Evolutionary conservation across 2,113 vertebrate genomes (phyloP).

Genomic region (Cinclus cinclus): DNA sequence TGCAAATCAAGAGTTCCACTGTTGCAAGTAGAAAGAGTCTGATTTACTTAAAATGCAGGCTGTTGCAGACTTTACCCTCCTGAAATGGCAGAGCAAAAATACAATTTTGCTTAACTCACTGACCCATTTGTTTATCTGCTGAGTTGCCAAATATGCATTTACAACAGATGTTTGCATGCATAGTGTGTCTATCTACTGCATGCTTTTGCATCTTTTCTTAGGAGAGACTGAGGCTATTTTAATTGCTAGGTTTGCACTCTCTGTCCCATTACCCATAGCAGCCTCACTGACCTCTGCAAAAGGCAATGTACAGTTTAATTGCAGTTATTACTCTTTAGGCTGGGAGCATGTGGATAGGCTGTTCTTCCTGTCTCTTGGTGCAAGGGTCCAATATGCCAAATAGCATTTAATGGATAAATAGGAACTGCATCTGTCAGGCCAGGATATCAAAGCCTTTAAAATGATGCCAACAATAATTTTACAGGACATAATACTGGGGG

Average conservation of each 20-base stretch:
- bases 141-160: neutral
- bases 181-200: neutral
- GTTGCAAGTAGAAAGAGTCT: neutral
- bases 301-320: neutral
- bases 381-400: neutral
- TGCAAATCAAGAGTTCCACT: neutral
- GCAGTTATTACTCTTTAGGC: neutral
- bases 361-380: neutral
- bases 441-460: neutral
- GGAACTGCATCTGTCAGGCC: neutral
- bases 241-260: neutral
- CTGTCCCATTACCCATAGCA: neutral
- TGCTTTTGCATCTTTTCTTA: neutral
- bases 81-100: conserved; percentile 46
- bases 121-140: conserved; percentile 30
- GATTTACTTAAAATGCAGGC: conserved; percentile 10
- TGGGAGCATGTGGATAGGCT: neutral
- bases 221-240: neutral
- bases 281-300: conserved; percentile 15
- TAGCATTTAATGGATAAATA: neutral
- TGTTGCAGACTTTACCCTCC: neutral
- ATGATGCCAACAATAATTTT: neutral
- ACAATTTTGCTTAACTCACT: conserved; percentile 10
- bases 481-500: neutral
- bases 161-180: neutral